These are phyloP conservation scores for Alectura lathami DNA, from an alignment of 2,113 vertebrate species.

Conservation along the genomic window DNA sequence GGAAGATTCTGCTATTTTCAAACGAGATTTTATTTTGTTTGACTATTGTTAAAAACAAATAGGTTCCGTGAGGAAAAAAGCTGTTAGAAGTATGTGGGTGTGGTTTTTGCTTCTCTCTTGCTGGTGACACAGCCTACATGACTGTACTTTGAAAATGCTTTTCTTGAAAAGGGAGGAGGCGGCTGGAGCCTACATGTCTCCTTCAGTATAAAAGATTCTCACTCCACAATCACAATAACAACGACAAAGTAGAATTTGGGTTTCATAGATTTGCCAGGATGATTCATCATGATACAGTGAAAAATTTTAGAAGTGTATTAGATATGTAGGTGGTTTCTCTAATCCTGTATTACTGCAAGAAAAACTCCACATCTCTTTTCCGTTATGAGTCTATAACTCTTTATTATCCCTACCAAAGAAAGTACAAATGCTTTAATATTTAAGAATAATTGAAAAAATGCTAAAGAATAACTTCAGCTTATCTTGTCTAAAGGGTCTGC, in stretches of 20 bases:
- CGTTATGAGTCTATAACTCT: not conserved
- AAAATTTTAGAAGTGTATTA: not conserved
- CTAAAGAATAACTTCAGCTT: not conserved
- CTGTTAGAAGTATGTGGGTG: not conserved
- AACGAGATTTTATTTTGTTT: slow-evolving; percentile 38
- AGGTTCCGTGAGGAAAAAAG: not conserved
- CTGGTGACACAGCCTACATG: not conserved
- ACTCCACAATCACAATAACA: not conserved
- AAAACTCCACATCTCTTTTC: not conserved
- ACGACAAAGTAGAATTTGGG: not conserved
- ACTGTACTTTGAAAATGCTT: not conserved
- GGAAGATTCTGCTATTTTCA: slow-evolving; percentile 27
- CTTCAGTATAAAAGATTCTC: not conserved
- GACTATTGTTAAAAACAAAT: slow-evolving; percentile 49
- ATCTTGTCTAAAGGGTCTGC: not conserved
- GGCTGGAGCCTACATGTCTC: not conserved
- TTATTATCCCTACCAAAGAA: not conserved
- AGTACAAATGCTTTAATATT: not conserved
- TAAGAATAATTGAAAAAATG: not conserved
- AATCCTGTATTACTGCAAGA: not conserved
- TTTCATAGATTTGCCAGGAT: not conserved
- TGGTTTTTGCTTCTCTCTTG: not conserved
- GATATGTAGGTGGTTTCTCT: not conserved
- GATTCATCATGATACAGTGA: not conserved
- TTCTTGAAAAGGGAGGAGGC: not conserved